These are phyloP conservation scores for Dione vanillae DNA, from an alignment of 2,888 invertebrate genomes.

Conservation along the genomic window DNA sequence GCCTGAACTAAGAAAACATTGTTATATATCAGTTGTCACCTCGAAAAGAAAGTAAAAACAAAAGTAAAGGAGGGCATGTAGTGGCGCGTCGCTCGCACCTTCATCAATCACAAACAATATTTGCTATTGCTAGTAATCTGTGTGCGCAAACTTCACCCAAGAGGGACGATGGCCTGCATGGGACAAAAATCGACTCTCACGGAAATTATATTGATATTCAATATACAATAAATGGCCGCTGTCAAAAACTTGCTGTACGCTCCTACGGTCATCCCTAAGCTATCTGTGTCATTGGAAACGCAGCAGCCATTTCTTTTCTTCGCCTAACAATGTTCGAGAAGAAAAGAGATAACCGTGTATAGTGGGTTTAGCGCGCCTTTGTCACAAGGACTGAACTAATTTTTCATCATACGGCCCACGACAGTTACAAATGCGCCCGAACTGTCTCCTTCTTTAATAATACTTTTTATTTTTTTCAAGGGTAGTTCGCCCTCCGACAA, in stretches of 20 bases:
- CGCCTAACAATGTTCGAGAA: conserved; percentile 55
- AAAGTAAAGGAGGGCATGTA: conserved; percentile 60
- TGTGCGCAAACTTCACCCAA: conserved; percentile 77
- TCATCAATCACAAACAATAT: conserved; percentile 78
- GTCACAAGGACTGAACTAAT: conserved; percentile 84
- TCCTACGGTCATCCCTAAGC: conserved; percentile 85
- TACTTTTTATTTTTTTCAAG: conserved; percentile 84
- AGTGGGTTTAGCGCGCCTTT: conserved; percentile 81
- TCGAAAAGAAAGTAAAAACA: conserved; percentile 55
- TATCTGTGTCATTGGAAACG: conserved; percentile 83
- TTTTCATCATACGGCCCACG: conserved; percentile 85
- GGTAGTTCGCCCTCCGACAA: conserved; percentile 79
- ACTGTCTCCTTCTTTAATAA: conserved; percentile 85
- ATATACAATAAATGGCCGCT: conserved; percentile 84
- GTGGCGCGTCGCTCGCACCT: conserved; percentile 60
- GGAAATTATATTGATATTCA: conserved; percentile 85
- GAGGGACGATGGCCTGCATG: conserved; percentile 72
- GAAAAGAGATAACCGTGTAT: conserved; percentile 71
- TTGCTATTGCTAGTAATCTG: conserved; percentile 81
- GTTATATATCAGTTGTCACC: conserved; percentile 17
- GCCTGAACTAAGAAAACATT: conserved; percentile 27
- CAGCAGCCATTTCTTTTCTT: conserved; percentile 63
- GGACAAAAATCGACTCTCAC: conserved; percentile 82
- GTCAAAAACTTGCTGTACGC: conserved; percentile 85
- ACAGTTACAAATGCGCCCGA: conserved; percentile 84